A percentile compares a stretch with the other conserved stretches of the same genome.
These are phyloP conservation scores for Drosophila lini DNA, from an alignment of 1,140 invertebrate genomes.

Conservation along the genomic window DNA sequence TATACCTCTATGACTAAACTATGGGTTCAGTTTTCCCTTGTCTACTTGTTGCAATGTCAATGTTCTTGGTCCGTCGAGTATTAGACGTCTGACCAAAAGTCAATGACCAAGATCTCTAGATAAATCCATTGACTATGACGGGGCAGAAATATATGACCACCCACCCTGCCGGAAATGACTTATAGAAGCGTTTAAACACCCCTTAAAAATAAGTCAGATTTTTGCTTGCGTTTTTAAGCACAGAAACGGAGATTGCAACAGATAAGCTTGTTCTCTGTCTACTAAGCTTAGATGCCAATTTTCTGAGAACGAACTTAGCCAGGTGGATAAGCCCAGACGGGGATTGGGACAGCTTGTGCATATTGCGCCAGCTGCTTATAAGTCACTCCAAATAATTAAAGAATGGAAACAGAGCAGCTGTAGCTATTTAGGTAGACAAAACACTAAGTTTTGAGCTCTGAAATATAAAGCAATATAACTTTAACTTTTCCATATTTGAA, in stretches of 20 bases:
- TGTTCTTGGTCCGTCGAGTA: background rate
- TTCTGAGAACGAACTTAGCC: slow-evolving; percentile 28
- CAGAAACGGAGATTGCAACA: slow-evolving; percentile 38
- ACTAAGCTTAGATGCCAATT: slow-evolving; percentile 29
- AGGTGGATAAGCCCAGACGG: background rate
- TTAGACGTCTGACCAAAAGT: slow-evolving; percentile 3
- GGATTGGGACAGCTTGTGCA: slow-evolving; percentile 18
- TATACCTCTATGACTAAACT: too few species aligned
- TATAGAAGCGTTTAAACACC: background rate
- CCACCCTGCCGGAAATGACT: background rate
- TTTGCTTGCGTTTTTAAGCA: slow-evolving; percentile 1
- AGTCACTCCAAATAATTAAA: slow-evolving; percentile 27
- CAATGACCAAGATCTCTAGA: slow-evolving; percentile 43
- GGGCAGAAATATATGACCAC: background rate
- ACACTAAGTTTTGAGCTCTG: background rate
- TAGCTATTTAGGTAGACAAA: background rate
- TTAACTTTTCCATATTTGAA: background rate
- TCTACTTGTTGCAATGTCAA: background rate
- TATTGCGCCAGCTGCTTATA: slow-evolving; percentile 46
- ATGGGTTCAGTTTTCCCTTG: too few species aligned
- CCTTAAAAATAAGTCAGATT: background rate
- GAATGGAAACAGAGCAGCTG: slow-evolving; percentile 4
- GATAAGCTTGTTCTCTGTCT: slow-evolving; percentile 27
- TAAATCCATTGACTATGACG: slow-evolving; percentile 13
- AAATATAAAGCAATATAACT: background rate